Percentiles rank a stretch among this genome's conserved stretches.
Conservation (phyloP, 2,113 vertebrate species). For the Phyllostomus discolor region DNA sequence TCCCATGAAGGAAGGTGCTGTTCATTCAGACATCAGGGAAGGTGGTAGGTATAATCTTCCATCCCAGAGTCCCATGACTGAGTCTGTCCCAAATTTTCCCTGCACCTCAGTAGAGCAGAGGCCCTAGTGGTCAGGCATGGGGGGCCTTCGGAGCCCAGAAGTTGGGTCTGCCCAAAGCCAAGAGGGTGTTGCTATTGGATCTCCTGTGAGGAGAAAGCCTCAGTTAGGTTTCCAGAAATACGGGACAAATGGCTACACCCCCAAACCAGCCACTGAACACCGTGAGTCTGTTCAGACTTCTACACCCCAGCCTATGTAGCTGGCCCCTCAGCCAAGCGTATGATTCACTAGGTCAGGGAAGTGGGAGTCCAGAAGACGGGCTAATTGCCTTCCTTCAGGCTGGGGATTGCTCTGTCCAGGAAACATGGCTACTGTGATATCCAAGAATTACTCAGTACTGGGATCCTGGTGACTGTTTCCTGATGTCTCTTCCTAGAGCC, state of each 20-base stretch:
- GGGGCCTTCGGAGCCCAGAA: neutral
- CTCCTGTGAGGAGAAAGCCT: neutral
- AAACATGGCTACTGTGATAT: neutral
- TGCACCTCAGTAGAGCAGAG: neutral
- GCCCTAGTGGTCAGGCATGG: neutral
- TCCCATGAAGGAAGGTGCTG: neutral
- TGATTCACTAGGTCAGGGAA: neutral
- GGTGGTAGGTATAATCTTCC: neutral
- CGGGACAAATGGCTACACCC: too few species aligned
- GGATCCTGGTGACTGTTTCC: neutral
- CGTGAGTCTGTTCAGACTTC: neutral
- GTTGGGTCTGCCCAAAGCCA: neutral
- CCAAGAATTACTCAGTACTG: neutral
- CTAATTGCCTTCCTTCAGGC: neutral
- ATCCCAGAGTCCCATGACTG: neutral
- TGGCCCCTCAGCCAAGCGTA: neutral
- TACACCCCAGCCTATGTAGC: neutral
- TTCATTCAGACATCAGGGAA: neutral
- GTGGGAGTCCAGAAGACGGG: neutral
- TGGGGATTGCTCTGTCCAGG: neutral
- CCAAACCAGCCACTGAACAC: neutral
- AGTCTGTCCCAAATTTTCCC: neutral
- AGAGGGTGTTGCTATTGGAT: neutral
- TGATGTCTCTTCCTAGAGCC: neutral
- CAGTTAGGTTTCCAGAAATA: too few species aligned